Conservation (phyloP, 2,797 vertebrate species). For the Darevskia mixta region DNA sequence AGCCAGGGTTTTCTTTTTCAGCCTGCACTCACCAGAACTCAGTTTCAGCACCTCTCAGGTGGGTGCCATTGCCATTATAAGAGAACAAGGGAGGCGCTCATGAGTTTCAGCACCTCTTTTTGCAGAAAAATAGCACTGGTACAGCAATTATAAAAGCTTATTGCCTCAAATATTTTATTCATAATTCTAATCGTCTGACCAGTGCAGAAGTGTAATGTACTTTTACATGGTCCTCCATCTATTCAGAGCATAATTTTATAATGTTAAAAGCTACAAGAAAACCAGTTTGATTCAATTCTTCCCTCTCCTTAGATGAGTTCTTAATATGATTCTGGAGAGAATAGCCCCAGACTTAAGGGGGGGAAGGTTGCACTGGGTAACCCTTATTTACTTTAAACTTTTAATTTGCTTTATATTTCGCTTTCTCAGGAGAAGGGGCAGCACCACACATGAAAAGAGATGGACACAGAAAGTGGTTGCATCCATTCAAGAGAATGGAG, state of each 20-base stretch:
- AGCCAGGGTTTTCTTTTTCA: no score
- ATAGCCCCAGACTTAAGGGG: neutral
- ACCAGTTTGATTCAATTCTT: neutral
- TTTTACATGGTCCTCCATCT: constrained; percentile 23
- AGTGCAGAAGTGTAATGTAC: constrained; percentile 20
- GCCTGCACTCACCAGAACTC: no score
- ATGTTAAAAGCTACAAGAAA: constrained; percentile 39
- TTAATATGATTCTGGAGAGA: constrained; percentile 2
- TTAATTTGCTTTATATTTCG: neutral
- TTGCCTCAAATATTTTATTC: constrained; percentile 26
- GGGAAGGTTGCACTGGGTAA: neutral
- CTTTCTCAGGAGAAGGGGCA: neutral
- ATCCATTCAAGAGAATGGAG: neutral
- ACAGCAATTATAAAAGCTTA: constrained; percentile 47
- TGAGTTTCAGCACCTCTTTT: no score
- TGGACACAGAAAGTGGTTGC: neutral
- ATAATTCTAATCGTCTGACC: constrained; percentile 39
- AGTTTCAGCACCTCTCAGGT: no score
- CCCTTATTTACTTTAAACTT: neutral
- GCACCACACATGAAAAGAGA: neutral
- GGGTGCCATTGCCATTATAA: no score
- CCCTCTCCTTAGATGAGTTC: neutral
- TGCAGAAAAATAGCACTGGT: no score
- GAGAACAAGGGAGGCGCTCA: no score
- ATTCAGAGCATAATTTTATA: constrained; percentile 31